phyloP scores from a whole-genome alignment of 2,113 vertebrate species.

The Halcyon malimbica region DNA sequence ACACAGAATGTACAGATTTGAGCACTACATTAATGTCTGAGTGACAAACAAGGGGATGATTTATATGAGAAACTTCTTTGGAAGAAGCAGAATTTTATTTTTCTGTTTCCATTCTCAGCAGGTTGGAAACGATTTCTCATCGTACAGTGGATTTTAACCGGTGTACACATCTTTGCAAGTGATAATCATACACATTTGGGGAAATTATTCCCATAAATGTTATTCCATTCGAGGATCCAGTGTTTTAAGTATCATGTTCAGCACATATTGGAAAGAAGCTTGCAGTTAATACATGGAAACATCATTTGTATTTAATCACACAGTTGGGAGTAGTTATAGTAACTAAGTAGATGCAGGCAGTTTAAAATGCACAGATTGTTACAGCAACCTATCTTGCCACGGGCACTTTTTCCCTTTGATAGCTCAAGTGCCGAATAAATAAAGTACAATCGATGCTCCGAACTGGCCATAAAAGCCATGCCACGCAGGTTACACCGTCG shows the following conservation, averaged over 20 bases:
- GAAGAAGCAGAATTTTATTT: background rate
- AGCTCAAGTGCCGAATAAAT: slow-evolving; percentile 47
- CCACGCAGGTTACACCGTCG: background rate
- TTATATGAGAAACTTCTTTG: background rate
- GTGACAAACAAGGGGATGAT: background rate
- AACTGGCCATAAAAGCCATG: slow-evolving; percentile 8
- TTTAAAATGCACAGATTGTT: slow-evolving; percentile 70
- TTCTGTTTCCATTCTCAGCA: background rate
- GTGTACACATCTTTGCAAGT: background rate
- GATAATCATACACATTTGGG: background rate
- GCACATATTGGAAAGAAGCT: slow-evolving; percentile 15
- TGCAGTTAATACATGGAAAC: slow-evolving; percentile 54
- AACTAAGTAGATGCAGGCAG: slow-evolving; percentile 61
- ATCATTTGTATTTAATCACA: slow-evolving; percentile 58
- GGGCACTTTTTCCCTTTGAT: slow-evolving; percentile 46
- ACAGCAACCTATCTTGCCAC: slow-evolving; percentile 60
- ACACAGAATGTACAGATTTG: background rate
- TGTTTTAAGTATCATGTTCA: slow-evolving; percentile 34
- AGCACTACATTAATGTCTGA: background rate
- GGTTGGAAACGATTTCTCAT: slow-evolving; percentile 28
- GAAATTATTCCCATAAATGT: slow-evolving; percentile 37
- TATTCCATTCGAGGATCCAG: slow-evolving; percentile 25
- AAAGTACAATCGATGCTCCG: slow-evolving; percentile 18
- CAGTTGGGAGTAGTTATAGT: slow-evolving; percentile 46
- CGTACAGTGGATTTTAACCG: background rate